Evolutionary conservation across 2,888 invertebrate species (phyloP), one percentile per base, ranked within the genome.

Genomic region (Prosopocoilus inquinatus): DNA sequence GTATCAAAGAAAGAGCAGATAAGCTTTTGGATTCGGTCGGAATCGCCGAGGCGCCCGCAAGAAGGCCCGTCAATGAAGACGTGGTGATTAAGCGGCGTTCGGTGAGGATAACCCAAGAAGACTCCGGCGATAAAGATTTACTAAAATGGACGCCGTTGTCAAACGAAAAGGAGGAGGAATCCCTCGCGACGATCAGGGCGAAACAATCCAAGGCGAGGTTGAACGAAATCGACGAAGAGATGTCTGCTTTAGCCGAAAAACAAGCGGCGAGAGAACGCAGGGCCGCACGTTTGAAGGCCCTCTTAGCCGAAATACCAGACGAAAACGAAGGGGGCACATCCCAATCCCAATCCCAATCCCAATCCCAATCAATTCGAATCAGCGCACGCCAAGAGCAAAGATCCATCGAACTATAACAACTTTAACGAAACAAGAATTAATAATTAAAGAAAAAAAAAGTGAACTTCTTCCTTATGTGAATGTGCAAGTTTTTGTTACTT

Each of bases 191-290:
- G 15, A 36, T 46, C 38, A 53, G 58, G 33, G 55, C 55, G 15
- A 48, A 39, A n/a, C 43, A 47, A 8, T 67, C 74, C 1, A 82
- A 86, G 60, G 87, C 87, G 8, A 82, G 90, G 46, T 77, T 90
- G 12, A 81, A 81, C 35, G 89, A 90, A 67, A 78, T 91, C 41
- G 89, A 90, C 68, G 84, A 84, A 47, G 90, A 91, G 74, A 89
- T 90, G 86, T 82, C 85, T 39, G 87, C 86, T 63, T 76, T 89
- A 56, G 84, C 80, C 12, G 88, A 89, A 68, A 82, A 85, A 67
- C 84, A 83, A 66, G 85, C 85, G 0, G 84, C 84, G 13, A 82
- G 90, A 60, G 90, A 90, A 70, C 84, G 85, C 57, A 83, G 90
- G 44, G 84, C 86, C 1, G 88, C 88, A 1, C 84, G 87, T 50